Base-by-base conservation (phyloP, 2,888 invertebrate genomes). In the Macrosiphum euphorbiae region DNA sequence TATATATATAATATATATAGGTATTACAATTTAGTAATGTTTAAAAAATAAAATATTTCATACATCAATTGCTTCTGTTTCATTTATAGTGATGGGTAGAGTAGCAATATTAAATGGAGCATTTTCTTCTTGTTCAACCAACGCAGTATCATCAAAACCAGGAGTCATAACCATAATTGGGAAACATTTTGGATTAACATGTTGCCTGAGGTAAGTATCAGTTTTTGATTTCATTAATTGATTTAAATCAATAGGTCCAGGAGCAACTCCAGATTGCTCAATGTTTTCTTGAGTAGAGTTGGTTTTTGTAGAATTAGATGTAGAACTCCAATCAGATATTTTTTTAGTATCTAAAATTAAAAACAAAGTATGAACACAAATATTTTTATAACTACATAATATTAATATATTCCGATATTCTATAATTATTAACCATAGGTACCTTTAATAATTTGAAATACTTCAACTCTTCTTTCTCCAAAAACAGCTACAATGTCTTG, bases 401-500 rank as follows among this genome's bases (percentile, higher is more conserved):
- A 87, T 20, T 26, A 87, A 16, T 88, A 41, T 92, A n/a, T 41
- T 41, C 41, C 16, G 7, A 50, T 52, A 55, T 55, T 88, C 10
- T 52, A 88, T 41, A n/a, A 3, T 41, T 61, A 3, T 41, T 50
- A 41, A 94, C 92, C 28, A 94, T 95, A 44, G 44, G 44, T 44
- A 84, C 95, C 95, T 95, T 95, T 95, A 86, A 95, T 95, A 85
- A 97, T 96, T 95, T 96, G 96, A 95, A 97, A 97, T n/a, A 97
- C 96, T 95, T 97, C 97, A 94, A 97, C 96, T 95, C 96, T 96
- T 61, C 97, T 96, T 92, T 96, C 96, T 95, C 97, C 97, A 95
- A 97, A 96, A 94, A 97, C 97, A 1, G 97, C 97, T 47, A 98
- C 96, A 94, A 97, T 97, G 95, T 98, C 97, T 95, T 98, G 98